phyloP scores from a whole-genome alignment of 2,888 invertebrate species.

The Slavum lentiscoides region DNA sequence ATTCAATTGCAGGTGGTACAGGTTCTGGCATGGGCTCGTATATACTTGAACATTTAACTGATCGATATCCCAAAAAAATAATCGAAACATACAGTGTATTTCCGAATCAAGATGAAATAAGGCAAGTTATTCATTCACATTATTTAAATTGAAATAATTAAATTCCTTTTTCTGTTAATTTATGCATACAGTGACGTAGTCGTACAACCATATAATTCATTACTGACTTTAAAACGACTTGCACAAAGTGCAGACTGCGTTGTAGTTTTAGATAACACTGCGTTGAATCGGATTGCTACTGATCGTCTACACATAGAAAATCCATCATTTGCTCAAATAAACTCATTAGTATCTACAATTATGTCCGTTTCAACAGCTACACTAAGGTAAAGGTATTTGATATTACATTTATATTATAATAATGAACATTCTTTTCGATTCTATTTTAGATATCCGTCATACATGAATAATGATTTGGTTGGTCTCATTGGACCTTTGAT shows the following conservation, averaged over 20 bases:
- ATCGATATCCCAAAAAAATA: conserved; percentile 95
- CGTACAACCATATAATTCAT: conserved; percentile 94
- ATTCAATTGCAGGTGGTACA: conserved; percentile 98
- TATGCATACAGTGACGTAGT: conserved; percentile 79
- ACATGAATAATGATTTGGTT: conserved; percentile 97
- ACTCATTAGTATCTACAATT: conserved; percentile 94
- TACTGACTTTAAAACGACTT: conserved; percentile 89
- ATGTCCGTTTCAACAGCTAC: conserved; percentile 99
- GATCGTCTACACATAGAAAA: conserved; percentile 94
- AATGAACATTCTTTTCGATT: background rate
- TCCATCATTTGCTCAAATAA: conserved; percentile 95
- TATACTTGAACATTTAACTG: conserved; percentile 83
- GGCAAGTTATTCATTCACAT: conserved; percentile 58
- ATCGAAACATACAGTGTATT: conserved; percentile 99
- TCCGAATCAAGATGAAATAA: conserved; percentile 94
- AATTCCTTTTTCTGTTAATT: background rate
- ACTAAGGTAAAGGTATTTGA: conserved; percentile 66
- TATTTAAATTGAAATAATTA: background rate
- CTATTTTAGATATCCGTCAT: conserved; percentile 80
- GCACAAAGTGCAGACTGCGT: conserved; percentile 97
- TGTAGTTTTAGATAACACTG: conserved; percentile 96
- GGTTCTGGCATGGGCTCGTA: conserved; percentile 99
- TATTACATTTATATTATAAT: background rate
- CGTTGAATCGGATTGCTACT: conserved; percentile 88
- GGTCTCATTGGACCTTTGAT: conserved; percentile 93